Evolutionary conservation across 2,113 vertebrate species (phyloP), one percentile per base, ranked within the genome.

Genomic region (Abramis brama): DNA sequence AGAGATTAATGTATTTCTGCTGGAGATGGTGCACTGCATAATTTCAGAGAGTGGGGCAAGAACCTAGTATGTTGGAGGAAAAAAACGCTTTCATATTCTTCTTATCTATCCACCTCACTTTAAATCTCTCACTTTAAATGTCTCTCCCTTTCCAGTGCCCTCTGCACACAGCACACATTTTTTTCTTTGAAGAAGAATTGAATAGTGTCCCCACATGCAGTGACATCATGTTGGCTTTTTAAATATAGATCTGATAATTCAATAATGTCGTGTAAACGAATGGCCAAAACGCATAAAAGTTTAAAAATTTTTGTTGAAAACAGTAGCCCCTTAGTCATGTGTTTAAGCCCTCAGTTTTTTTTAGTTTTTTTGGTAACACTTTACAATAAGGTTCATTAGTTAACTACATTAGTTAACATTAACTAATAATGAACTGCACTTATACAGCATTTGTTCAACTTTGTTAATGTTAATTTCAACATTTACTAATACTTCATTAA

Each of bases 271-370:
- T 43, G 43, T 43, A 43, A 43, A 43, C 43, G 43, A 43, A 43
- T 43, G 43, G 8, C 43, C 43, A 43, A 9, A 43, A 43, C 8
- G 2, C 43, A 43, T 43, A 2, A 2, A 43, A 43, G 7, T 9
- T 2, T 2, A 0, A 43, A 0, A 2, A 2, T 10, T 43, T 43
- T 6, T 0, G 1, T 39, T 39, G 39, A 39, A 39, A 39, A 39
- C 1, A 39, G 39, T 39, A 39, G 39, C 6, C 39, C 39, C 39
- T 47, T 12, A 47, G 11, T 12, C 45, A 47, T 12, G 12, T 47
- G 1, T 47, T 45, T 45, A 45, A 45, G 43, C 45, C 9, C 45
- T 10, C 8, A 2, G 43, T 2, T 30, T 30, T 30, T 30, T n/a
- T n/a, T n/a, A n/a, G n/a, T n/a, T n/a, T n/a, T n/a, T n/a, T n/a